Evolutionary conservation across 1,140 invertebrate species (phyloP).

Genomic region (Pinna nobilis): DNA sequence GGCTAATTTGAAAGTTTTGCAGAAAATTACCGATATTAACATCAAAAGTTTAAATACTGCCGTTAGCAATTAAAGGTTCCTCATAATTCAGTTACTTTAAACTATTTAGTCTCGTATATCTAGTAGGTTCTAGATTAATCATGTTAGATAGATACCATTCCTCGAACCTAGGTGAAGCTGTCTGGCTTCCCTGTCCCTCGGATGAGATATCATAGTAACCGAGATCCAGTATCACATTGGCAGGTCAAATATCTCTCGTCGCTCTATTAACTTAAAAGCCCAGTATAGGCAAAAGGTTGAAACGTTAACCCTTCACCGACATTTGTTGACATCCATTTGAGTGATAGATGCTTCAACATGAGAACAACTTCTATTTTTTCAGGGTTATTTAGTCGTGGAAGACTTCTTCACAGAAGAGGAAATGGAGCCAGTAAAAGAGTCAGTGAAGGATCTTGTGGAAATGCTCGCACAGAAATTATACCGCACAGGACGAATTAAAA

Average conservation of each 20-base stretch:
- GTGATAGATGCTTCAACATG: neutral
- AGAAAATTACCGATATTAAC: neutral
- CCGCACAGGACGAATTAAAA: conserved; percentile 67
- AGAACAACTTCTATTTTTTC: neutral
- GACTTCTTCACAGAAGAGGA: conserved; percentile 67
- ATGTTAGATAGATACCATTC: no score
- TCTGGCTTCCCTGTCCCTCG: no score
- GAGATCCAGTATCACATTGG: neutral
- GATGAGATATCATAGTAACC: no score
- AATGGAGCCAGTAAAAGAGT: conserved; percentile 57
- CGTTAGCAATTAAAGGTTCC: neutral
- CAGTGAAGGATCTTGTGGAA: conserved; percentile 67
- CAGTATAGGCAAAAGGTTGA: neutral
- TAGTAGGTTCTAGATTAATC: no score
- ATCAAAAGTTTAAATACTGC: neutral
- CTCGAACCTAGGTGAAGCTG: no score
- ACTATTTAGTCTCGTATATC: no score
- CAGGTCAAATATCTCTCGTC: neutral
- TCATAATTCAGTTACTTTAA: neutral
- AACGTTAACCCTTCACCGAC: neutral
- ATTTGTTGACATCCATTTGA: neutral
- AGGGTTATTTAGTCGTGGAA: conserved; percentile 69
- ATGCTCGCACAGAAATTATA: conserved; percentile 68
- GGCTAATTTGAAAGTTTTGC: neutral
- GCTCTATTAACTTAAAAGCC: neutral